These are phyloP conservation scores for Oncorhynchus keta DNA, from an alignment of 2,113 vertebrate species.

Conservation along the genomic window DNA sequence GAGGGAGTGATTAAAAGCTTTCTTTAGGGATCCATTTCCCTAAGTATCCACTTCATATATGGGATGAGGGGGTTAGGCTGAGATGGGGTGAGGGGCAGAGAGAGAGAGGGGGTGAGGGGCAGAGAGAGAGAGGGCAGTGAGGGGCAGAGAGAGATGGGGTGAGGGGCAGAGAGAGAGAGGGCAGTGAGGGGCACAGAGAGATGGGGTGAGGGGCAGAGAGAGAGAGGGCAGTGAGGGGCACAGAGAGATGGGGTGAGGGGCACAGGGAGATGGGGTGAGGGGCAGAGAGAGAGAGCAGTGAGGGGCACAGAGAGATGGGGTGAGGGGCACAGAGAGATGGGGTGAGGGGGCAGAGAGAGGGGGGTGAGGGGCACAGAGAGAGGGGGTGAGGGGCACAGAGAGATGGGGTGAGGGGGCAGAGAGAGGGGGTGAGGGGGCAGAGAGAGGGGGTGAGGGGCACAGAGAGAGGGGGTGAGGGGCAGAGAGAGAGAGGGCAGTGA, in stretches of 20 bases:
- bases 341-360: not conserved
- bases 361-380: not conserved
- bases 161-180: not conserved
- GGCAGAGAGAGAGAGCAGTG: too few relatives aligned
- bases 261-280: not conserved
- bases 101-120: not conserved
- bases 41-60: not conserved
- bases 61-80: not conserved
- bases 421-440: slow-evolving; percentile 2
- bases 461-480: not conserved
- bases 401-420: not conserved
- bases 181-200: not conserved
- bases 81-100: slow-evolving; percentile 1
- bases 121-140: not conserved
- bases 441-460: not conserved
- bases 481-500: too few relatives aligned
- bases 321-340: not conserved
- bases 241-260: too few relatives aligned
- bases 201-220: not conserved
- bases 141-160: too few relatives aligned
- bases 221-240: not conserved
- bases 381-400: not conserved
- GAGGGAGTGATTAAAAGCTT: not conserved
- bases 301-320: not conserved
- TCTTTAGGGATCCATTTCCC: too few relatives aligned